Conservation (phyloP, 2,797 vertebrate genomes). For the Acanthurus lineatus region DNA sequence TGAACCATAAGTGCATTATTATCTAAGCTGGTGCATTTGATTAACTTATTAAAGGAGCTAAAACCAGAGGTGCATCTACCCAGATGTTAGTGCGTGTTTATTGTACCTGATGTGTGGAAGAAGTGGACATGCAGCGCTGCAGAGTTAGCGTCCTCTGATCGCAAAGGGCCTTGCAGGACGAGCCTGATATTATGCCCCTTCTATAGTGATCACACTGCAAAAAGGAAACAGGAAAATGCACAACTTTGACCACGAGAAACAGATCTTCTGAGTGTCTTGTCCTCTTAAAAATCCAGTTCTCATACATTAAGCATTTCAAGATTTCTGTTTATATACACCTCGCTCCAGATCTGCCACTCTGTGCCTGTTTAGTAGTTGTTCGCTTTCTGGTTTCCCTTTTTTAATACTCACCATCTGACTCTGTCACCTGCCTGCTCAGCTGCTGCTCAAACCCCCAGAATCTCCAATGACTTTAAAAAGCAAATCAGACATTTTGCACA, state of each 20-base stretch:
- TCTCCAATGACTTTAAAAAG: no score
- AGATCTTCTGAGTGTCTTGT: background rate
- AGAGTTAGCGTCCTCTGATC: conserved; percentile 89
- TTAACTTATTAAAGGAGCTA: no score
- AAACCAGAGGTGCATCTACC: no score
- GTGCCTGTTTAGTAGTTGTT: background rate
- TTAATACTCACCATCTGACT: background rate
- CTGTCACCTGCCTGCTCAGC: background rate
- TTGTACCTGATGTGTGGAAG: conserved; percentile 90
- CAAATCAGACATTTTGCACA: no score
- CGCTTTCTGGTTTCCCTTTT: background rate
- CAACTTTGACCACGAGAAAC: conserved; percentile 16
- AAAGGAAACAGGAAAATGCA: conserved; percentile 35
- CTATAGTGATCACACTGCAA: conserved; percentile 95
- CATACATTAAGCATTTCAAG: background rate
- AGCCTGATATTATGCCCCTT: conserved; percentile 96
- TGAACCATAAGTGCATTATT: no score
- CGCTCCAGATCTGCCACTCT: background rate
- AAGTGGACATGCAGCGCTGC: conserved; percentile 93
- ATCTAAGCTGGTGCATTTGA: no score
- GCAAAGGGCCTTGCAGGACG: conserved; percentile 93
- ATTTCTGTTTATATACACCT: background rate
- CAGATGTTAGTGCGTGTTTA: background rate
- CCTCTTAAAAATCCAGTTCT: background rate
- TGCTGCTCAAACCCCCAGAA: no score